Evolutionary conservation across 2,113 vertebrate genomes (phyloP), one percentile per base, ranked within the genome.

Genomic region (Chiloscyllium plagiosum): DNA sequence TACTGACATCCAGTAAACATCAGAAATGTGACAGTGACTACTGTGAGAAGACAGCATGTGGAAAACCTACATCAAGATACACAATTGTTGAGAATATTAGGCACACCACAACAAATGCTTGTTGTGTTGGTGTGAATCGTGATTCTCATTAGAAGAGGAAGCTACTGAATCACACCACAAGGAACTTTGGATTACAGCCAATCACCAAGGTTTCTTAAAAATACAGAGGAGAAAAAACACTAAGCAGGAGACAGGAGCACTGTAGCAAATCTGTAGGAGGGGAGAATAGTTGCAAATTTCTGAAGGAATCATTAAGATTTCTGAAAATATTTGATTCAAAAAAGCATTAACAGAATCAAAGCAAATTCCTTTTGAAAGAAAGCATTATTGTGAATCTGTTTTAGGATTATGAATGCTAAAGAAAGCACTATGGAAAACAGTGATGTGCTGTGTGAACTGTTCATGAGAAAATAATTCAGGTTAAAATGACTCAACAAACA

Each of bases 1-100:
- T 90, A 90, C 13, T 65, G 52, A 56, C 33, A 90, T 61, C 24
- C 52, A 56, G 12, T 61, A 90, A 90, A 90, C 52, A 56, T 56
- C 78, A 83, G 26, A 89, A 89, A 56, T 89, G 50, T 56, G 20
- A 87, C 85, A 83, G 37, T 20, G 17, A 42, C 17, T 47, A 83
- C 52, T 61, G 50, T 33, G 87, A 61, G 87, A 89, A 61, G 52
- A 29, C 22, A 90, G 29, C 52, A n/a, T 90, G 52, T 29, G 52
- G 52, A 26, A 61, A 90, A 90, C 8, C 33, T 93, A n/a, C 89
- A 93, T 66, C 22, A 33, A 93, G 17, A 93, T 66, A 37, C 89
- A 93, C 65, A 65, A 93, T 66, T 93, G 61, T 65, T 66, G 61
- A 66, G 33, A 93, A 65, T 65, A 93, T 93, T 65, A 65, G 89